Base-by-base conservation (phyloP, 2,888 invertebrate genomes). In the Hydraecia micacea region DNA sequence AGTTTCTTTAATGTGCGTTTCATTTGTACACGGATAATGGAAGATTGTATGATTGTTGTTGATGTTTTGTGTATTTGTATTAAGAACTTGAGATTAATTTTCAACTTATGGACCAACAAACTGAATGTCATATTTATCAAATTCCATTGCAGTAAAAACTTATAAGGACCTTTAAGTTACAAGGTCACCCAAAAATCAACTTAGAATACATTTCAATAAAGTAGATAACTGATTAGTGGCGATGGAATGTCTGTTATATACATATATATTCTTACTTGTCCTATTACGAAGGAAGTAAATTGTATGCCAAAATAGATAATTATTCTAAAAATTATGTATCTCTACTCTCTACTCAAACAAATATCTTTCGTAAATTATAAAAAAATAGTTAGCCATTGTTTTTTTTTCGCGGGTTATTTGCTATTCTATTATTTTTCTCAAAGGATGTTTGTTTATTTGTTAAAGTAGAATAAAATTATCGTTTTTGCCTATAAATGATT, bases 1-100 rank as follows among this genome's bases (percentile, higher is more conserved):
- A n/a, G 58, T 65, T 66, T 80, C 60, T 76, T 58, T 77, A 76
- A 36, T 25, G 11, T n/a, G 68, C n/a, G 49, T 18, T 81, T 68
- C 42, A 49, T 39, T 63, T 32, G 36, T 63, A 0, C 32, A 39
- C 18, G 28, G 49, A 58, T 75, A 42, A 42, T 2, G 32, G 2
- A 36, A 36, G 36, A 36, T 36, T 36, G 36, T 36, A 36, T 6
- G 36, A 36, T 36, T 36, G 3, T 36, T 36, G 36, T 36, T 36
- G 36, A 4, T 6, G 36, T 36, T 4, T 36, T 36, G 36, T 36
- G 36, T 6, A 36, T 5, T 36, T 36, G 36, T 5, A 36, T 36
- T 36, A 36, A 36, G 6, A 36, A 36, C 5, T 36, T 36, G 6
- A 36, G 36, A 36, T 36, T 36, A 36, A 36, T 36, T 36, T 36